Evolutionary conservation across 1,140 invertebrate genomes (phyloP), one percentile per base, ranked within the genome.

Genomic region (Laodelphax striatellus): DNA sequence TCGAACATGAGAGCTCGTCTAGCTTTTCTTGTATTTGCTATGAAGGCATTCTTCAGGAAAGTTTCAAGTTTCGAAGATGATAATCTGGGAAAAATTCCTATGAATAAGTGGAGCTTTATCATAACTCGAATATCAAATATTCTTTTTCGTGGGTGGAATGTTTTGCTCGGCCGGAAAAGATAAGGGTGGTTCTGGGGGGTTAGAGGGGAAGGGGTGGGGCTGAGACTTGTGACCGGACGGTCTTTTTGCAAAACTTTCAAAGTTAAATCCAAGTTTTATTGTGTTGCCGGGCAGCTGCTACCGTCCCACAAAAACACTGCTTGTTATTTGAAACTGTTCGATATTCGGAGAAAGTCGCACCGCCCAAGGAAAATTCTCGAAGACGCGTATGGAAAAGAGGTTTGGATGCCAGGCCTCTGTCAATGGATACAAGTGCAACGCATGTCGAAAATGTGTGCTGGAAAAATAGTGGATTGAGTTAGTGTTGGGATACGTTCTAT

Each of bases 241-340:
- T 22, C 46, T 22, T 50, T 50, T 50, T 50, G 6, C 16, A 9
- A 50, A 50, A 50, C 11, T 50, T 50, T 50, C 46, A 50, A 50
- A 50, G 46, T 50, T 50, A 50, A 50, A 50, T 50, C 46, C 46
- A 50, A 50, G 46, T 50, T 50, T 50, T 50, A 50, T 50, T 50
- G 46, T 50, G 46, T 50, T 50, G 46, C 46, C 46, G 46, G 16
- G 21, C 46, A 17, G 6, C 46, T 16, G 10, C 6, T 50, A 14
- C 46, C 46, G 46, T 50, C 21, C 46, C 46, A 17, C 46, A 50
- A 17, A 50, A 50, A 50, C 46, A 50, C 46, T 10, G 46, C 46
- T 50, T 50, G 46, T 10, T 50, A 50, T 50, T 50, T 14, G 46
- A 22, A 50, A 50, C 46, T 22, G 21, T 22, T 50, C 46, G 21